Evolutionary conservation across 2,113 vertebrate species (phyloP).

Genomic region (Panthera uncia): DNA sequence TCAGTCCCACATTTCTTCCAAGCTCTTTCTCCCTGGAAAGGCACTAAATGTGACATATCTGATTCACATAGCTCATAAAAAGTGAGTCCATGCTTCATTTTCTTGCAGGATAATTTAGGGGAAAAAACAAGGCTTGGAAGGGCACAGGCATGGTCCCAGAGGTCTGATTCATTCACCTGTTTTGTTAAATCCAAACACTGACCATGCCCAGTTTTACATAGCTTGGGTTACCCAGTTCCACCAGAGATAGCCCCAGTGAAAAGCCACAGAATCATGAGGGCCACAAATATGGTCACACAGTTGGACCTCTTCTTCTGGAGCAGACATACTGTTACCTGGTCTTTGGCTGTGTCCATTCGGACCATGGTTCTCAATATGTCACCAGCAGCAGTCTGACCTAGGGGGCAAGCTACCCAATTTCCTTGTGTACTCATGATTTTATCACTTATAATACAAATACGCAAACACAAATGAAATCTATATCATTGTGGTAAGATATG

Average conservation of each 20-base stretch:
- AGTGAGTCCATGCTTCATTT: not conserved
- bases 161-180: not conserved
- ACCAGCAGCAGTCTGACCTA: not conserved
- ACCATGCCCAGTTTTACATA: not conserved
- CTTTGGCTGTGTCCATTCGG: not conserved
- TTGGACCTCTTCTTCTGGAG: not conserved
- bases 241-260: not conserved
- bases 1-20: not conserved
- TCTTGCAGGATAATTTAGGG: not conserved
- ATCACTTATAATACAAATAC: not conserved
- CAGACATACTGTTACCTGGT: not conserved
- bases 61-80: not conserved
- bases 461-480: not conserved
- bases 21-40: not conserved
- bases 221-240: not conserved
- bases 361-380: not conserved
- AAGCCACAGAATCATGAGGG: not conserved
- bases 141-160: not conserved
- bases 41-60: not conserved
- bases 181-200: not conserved
- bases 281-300: not conserved
- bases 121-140: not conserved
- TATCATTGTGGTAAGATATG: conserved; percentile 7
- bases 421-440: not conserved
- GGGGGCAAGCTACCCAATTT: not conserved